Conservation (phyloP, 1,140 invertebrate genomes). For the Heterodera schachtii region DNA sequence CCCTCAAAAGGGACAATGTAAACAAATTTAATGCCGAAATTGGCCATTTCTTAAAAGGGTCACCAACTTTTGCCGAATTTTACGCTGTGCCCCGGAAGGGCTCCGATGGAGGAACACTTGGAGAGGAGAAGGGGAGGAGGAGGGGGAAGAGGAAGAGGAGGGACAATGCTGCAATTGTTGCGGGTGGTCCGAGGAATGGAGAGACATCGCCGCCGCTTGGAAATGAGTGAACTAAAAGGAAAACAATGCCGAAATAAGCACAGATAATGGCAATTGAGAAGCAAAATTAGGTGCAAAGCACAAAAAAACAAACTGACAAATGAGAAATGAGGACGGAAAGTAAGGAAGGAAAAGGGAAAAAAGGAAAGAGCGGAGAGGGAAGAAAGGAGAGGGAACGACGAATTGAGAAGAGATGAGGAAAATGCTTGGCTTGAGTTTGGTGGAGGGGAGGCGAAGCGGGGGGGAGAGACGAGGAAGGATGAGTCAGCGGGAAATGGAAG, state of each 20-base stretch:
- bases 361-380: background rate
- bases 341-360: constrained; percentile 4
- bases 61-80: constrained; percentile 31
- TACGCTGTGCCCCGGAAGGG: constrained; percentile 29
- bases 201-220: background rate
- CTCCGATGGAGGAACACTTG: constrained; percentile 21
- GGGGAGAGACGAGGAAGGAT: background rate
- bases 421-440: constrained; percentile 4
- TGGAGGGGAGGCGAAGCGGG: background rate
- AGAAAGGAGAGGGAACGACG: background rate
- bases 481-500: background rate
- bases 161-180: background rate
- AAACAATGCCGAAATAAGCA: background rate
- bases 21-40: background rate
- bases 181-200: background rate
- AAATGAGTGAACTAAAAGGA: background rate
- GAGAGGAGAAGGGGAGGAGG: background rate
- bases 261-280: background rate
- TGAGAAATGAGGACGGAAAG: too few relatives aligned
- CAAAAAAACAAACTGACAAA: background rate
- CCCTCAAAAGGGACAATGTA: background rate
- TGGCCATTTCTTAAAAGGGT: background rate
- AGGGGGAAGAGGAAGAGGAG: background rate
- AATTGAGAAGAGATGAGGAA: background rate
- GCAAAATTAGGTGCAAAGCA: background rate